phyloP scores from a whole-genome alignment of 2,113 vertebrate species.

The Uria lomvia region DNA sequence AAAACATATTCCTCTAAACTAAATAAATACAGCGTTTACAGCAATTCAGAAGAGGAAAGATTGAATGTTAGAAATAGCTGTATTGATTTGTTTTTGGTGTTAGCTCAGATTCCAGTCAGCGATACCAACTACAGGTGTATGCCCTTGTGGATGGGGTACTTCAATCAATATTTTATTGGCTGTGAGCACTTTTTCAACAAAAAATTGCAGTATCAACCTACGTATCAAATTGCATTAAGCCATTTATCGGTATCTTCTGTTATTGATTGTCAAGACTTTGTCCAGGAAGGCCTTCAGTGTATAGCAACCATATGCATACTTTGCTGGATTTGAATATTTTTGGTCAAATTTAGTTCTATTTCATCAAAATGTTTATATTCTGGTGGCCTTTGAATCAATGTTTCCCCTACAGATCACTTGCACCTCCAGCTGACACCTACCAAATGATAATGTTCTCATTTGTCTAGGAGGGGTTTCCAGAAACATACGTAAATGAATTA shows the following conservation, averaged over 20 bases:
- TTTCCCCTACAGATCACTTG: background rate
- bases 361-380: background rate
- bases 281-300: background rate
- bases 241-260: background rate
- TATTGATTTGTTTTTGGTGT: background rate
- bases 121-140: background rate
- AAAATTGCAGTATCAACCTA: background rate
- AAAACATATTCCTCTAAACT: background rate
- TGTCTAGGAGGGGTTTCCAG: background rate
- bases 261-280: background rate
- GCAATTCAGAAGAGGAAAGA: background rate
- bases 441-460: background rate
- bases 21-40: background rate
- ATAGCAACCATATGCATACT: background rate
- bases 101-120: background rate
- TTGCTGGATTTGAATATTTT: background rate
- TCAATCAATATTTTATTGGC: accelerated
- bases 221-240: background rate
- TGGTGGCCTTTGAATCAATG: background rate
- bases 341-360: background rate
- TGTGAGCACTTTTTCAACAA: background rate
- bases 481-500: background rate
- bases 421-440: background rate
- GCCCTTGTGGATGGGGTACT: background rate
- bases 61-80: background rate